Base-by-base conservation (phyloP, 2,113 vertebrate species). In the Junco hyemalis region DNA sequence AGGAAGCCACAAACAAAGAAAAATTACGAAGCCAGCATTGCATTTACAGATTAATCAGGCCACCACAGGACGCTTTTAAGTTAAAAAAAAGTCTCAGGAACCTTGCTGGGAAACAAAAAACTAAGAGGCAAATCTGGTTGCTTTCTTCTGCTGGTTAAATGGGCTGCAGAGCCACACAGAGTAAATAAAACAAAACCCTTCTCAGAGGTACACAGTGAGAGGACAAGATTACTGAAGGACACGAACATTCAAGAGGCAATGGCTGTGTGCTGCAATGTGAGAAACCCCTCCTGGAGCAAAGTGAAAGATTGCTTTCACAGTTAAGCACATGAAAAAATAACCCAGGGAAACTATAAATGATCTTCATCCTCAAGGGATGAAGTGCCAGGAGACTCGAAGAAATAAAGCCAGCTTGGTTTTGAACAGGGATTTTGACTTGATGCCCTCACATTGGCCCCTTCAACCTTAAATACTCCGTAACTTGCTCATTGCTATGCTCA, bases 181-280 rank as follows among this genome's bases (percentile, higher is more conserved):
- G 19, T n/a, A 71, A 66, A 80, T 4, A 1, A 42, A 64, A 59
- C 9, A 9, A 23, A 53, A 44, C 56, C 29, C 20, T 57, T 44
- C 40, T 70, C 36, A 35, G 35, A 76, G 21, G 22, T 23, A 14
- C 5, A 29, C 51, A 42, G 47, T 4, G 5, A 57, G 38, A 65
- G 20, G 17, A 78, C 14, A 78, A 81, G 36, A 77, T 77, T 51
- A 38, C 64, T 61, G 54, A 57, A 26, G 18, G 63, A 44, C 33
- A 33, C 14, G 31, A 59, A 60, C 7, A 19, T 12, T 45, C 19
- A 20, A n/a, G 36, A 71, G 24, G 47, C 60, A 85, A 33, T 6
- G 5, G 48, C 2, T 2, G 0, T 4, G 2, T 12, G 26, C 21
- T 60, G 23, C 48, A 61, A 45, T 6, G 1, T 8, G 36, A 48